These are phyloP conservation scores for Caerostris darwini DNA, from an alignment of 1,140 invertebrate genomes.

Conservation along the genomic window DNA sequence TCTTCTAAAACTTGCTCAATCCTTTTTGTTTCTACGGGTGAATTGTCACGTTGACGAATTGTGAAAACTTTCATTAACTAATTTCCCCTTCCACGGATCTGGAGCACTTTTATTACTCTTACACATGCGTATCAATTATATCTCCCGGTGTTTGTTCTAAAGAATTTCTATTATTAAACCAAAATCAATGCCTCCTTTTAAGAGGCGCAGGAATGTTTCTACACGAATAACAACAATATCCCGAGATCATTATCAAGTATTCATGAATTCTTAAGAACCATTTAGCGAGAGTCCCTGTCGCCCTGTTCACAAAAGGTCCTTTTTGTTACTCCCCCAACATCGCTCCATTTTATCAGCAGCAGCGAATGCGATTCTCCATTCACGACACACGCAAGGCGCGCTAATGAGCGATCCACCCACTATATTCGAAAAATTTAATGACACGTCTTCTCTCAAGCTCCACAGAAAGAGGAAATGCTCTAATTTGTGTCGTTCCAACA, in stretches of 20 bases:
- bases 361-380: constrained; percentile 25
- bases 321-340: neutral
- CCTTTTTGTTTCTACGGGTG: too few relatives aligned
- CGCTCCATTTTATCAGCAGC: constrained; percentile 3
- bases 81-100: too few relatives aligned
- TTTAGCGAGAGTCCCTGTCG: too few relatives aligned
- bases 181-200: neutral
- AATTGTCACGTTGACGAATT: too few relatives aligned
- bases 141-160: too few relatives aligned
- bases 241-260: constrained; percentile 24
- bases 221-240: too few relatives aligned
- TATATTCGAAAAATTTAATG: constrained; percentile 75
- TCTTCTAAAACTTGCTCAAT: too few relatives aligned
- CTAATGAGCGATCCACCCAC: constrained; percentile 67
- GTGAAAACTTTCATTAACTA: too few relatives aligned
- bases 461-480: constrained; percentile 59
- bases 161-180: neutral
- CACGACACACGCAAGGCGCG: constrained; percentile 4
- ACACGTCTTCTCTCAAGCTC: constrained; percentile 25
- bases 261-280: constrained; percentile 30
- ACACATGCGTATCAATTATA: too few relatives aligned
- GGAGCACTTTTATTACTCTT: too few relatives aligned
- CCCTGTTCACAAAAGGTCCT: too few relatives aligned
- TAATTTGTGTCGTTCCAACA: constrained; percentile 71
- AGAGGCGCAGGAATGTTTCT: neutral